Evolutionary conservation across 1,140 invertebrate species (phyloP).

Genomic region (Brachionus paranguensis): DNA sequence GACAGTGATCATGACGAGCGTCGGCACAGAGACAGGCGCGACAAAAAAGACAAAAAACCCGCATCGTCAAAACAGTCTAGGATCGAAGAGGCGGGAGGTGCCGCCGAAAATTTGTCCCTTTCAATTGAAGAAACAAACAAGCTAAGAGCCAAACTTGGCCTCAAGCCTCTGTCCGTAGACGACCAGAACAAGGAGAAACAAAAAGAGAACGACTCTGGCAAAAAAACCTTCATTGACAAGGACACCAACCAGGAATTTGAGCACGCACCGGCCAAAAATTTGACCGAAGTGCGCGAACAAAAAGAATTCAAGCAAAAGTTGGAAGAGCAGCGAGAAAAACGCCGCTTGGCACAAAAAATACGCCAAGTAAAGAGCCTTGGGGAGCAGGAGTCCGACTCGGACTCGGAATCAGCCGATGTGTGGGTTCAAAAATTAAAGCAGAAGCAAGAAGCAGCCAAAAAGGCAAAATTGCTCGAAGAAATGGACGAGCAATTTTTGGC

Average conservation of each 20-base stretch:
- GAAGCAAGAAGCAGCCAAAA: constrained; percentile 70
- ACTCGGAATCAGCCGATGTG: constrained; percentile 45
- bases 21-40: not conserved
- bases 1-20: not conserved
- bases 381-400: constrained; percentile 51
- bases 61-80: not conserved
- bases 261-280: constrained; percentile 79
- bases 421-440: constrained; percentile 79
- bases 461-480: constrained; percentile 84
- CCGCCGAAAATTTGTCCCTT: not conserved
- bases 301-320: constrained; percentile 79
- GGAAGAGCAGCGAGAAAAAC: constrained; percentile 45
- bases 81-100: not conserved
- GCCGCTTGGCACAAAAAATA: constrained; percentile 18
- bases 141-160: constrained; percentile 21
- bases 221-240: constrained; percentile 33
- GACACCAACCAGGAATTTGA: constrained; percentile 49
- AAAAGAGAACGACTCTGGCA: not conserved
- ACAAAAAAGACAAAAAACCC: not conserved
- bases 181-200: not conserved
- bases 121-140: constrained; percentile 40
- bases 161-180: not conserved
- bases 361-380: constrained; percentile 59
- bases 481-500: constrained; percentile 64
- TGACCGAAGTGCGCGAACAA: constrained; percentile 66